Base-by-base conservation (phyloP, 2,797 vertebrate genomes). In the Staurois parvus region DNA sequence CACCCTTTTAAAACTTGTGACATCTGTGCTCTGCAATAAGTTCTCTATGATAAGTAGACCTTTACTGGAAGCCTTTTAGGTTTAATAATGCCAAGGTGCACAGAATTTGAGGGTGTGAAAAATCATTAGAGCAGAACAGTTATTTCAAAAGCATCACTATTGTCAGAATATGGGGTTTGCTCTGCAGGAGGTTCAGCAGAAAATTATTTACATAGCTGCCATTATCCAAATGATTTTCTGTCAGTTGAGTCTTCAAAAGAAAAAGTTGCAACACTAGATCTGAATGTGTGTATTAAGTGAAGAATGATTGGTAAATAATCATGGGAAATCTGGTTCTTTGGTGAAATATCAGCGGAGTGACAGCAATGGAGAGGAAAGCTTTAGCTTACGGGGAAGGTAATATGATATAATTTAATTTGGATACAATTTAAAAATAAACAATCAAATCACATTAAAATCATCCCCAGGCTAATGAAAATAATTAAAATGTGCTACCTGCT, bases 141-240 rank as follows among this genome's bases (percentile, higher is more conserved):
- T 70, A 81, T 81, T 85, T 81, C 64, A 62, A 68, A 85, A 80
- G 73, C 84, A 76, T 76, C 62, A 30, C 84, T 85, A 85, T 85
- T 81, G 78, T 81, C 84, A 85, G 78, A 85, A 80, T 52, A 56
- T 12, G 62, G 42, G 59, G 76, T 69, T 76, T 62, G 64, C 78
- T 70, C 84, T 66, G 42, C 84, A 81, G 84, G 84, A 81, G 84
- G 84, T 81, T 81, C 48, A 29, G 64, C 70, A 85, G 84, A 76
- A 79, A 81, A 85, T 85, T 85, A 85, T 85, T 85, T 85, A 85
- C 78, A 85, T 85, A 85, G 78, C 80, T 76, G 84, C 84, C 72
- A 85, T 85, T 85, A 85, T 85, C 84, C 66, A 80, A 85, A 80
- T 85, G 78, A 85, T 85, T 81, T 85, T 81, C 78, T 85, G 84